Evolutionary conservation across 2,888 invertebrate genomes (phyloP).

Genomic region (Cremastinae sp.): DNA sequence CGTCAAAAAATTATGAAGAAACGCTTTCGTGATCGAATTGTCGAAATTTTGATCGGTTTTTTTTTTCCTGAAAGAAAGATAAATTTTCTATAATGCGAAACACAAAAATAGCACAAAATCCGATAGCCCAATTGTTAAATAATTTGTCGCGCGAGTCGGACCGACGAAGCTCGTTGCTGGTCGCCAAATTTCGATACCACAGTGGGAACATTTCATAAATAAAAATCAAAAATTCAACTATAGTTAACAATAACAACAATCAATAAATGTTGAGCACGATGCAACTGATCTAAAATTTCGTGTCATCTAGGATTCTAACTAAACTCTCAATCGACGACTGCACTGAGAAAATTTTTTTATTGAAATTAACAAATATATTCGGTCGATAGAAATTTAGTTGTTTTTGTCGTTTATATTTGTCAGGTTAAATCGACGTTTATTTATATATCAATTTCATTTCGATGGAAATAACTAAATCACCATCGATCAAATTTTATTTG

Average conservation of each 20-base stretch:
- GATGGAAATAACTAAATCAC: slow-evolving; percentile 50
- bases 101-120: slow-evolving; percentile 10
- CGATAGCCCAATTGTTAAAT: slow-evolving; percentile 35
- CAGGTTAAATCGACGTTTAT: too few relatives aligned
- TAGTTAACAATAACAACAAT: slow-evolving; percentile 11
- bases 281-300: slow-evolving; percentile 42
- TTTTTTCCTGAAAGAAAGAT: slow-evolving; percentile 45
- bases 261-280: slow-evolving; percentile 53
- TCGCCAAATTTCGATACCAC: background rate
- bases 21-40: background rate
- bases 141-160: slow-evolving; percentile 22
- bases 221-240: background rate
- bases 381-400: slow-evolving; percentile 16
- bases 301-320: slow-evolving; percentile 48
- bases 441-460: slow-evolving; percentile 23
- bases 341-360: slow-evolving; percentile 23
- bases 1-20: background rate
- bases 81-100: too few relatives aligned
- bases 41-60: slow-evolving; percentile 41
- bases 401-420: slow-evolving; percentile 20
- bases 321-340: slow-evolving; percentile 51
- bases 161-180: slow-evolving; percentile 11
- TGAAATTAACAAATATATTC: slow-evolving; percentile 55
- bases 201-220: background rate
- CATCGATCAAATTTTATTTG: too few relatives aligned